Evolutionary conservation across 2,797 vertebrate species (phyloP).

Genomic region (Rousettus madagascariensis): DNA sequence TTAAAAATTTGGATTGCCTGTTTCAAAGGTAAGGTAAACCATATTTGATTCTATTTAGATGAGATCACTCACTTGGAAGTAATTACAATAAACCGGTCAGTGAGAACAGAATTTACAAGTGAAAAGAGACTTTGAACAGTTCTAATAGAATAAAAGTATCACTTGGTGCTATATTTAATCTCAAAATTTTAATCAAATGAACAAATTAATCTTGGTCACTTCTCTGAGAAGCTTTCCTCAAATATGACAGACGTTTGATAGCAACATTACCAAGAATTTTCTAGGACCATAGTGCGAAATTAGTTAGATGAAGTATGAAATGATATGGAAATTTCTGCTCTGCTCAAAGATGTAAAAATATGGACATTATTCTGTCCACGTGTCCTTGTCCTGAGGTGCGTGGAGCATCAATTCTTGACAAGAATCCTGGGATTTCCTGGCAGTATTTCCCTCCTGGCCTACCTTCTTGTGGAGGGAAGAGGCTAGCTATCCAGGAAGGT

Average conservation of each 20-base stretch:
- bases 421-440: background rate
- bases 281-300: background rate
- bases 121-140: background rate
- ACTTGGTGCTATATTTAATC: background rate
- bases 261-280: background rate
- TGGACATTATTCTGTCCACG: background rate
- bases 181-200: constrained; percentile 18
- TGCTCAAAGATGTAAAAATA: background rate
- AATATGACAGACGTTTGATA: background rate
- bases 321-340: background rate
- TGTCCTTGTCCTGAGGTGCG: background rate
- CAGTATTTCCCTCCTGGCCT: background rate
- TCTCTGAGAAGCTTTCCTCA: constrained; percentile 24
- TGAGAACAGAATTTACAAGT: background rate
- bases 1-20: background rate
- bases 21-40: background rate
- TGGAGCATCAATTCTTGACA: background rate
- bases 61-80: constrained; percentile 5
- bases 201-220: background rate
- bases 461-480: background rate
- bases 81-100: background rate
- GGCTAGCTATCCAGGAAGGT: background rate
- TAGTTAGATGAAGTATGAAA: background rate
- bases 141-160: background rate
- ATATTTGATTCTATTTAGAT: background rate